phyloP scores from a whole-genome alignment of 2,797 vertebrate genomes.

The Echeneis naucrates region DNA sequence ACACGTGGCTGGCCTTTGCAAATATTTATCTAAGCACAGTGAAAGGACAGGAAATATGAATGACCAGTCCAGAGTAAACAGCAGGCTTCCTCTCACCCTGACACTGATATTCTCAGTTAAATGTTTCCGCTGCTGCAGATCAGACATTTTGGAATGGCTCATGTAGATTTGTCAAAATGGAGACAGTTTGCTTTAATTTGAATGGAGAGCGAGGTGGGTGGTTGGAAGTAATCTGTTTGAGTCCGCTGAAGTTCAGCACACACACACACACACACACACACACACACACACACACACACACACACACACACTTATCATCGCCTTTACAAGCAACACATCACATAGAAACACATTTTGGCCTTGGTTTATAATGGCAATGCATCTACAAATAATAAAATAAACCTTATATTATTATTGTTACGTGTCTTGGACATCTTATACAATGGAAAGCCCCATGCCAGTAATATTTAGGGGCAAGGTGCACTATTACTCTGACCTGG shows the following conservation, averaged over 20 bases:
- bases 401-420: neutral
- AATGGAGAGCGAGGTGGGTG: neutral
- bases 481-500: neutral
- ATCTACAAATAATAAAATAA: neutral
- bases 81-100: constrained; percentile 50
- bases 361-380: neutral
- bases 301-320: neutral
- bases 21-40: constrained; percentile 70
- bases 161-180: constrained; percentile 18
- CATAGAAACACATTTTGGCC: neutral
- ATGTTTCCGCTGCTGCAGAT: constrained; percentile 33
- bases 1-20: constrained; percentile 50
- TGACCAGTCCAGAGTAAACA: constrained; percentile 70
- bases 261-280: neutral
- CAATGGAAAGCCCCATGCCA: neutral
- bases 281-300: constrained; percentile 5
- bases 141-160: constrained; percentile 5
- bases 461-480: neutral
- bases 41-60: constrained; percentile 63
- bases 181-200: constrained; percentile 24
- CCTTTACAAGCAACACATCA: neutral
- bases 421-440: neutral
- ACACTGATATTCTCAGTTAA: constrained; percentile 42
- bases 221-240: constrained; percentile 5
- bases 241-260: neutral